Evolutionary conservation across 2,888 invertebrate genomes (phyloP).

Genomic region (Amblyjoppa proteus): DNA sequence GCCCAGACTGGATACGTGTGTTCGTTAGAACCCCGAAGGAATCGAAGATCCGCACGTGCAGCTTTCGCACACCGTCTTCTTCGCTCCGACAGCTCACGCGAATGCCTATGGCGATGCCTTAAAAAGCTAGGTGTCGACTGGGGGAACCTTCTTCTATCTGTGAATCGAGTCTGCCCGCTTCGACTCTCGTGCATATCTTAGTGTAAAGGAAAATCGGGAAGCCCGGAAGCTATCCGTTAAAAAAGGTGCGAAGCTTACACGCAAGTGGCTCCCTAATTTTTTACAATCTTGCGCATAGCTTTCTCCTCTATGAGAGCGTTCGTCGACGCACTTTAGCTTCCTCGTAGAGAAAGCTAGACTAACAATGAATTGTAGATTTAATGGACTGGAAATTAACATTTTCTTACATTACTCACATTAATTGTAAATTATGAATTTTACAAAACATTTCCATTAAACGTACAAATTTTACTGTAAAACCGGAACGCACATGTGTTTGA

Average conservation of each 20-base stretch:
- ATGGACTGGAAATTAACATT: no score
- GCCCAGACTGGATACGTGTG: conserved; percentile 20
- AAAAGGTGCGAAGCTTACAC: neutral
- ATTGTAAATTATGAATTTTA: no score
- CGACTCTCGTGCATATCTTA: conserved; percentile 11
- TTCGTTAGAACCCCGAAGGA: conserved; percentile 43
- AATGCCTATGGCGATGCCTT: neutral
- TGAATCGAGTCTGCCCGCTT: conserved; percentile 29
- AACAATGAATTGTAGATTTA: no score
- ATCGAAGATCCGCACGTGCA: conserved; percentile 47
- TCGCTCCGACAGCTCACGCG: conserved; percentile 31
- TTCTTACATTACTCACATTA: no score
- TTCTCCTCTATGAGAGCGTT: no score
- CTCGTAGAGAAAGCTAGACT: no score
- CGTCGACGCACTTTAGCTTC: no score
- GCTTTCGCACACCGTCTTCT: conserved; percentile 37
- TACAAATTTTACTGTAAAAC: no score
- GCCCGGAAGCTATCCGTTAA: neutral
- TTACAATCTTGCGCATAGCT: no score
- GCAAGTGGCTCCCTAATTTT: no score
- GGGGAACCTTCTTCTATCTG: conserved; percentile 29
- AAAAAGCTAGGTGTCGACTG: conserved; percentile 10
- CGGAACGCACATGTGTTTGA: no score
- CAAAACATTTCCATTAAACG: no score
- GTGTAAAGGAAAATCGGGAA: neutral